Evolutionary conservation across 2,113 vertebrate species (phyloP).

Genomic region (Isurus oxyrinchus): DNA sequence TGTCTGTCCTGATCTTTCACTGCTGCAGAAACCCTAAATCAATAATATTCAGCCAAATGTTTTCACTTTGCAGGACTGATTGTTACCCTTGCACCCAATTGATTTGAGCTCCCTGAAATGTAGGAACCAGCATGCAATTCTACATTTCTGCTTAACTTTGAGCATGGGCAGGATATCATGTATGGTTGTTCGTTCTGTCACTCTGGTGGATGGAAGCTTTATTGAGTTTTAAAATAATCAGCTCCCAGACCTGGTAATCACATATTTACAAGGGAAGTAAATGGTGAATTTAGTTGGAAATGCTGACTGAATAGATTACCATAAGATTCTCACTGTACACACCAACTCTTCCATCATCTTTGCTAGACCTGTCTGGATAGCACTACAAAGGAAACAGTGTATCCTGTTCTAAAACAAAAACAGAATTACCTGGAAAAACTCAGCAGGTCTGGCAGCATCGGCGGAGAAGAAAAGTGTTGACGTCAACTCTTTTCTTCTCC

Average conservation of each 20-base stretch:
- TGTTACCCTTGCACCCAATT: background rate
- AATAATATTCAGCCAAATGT: background rate
- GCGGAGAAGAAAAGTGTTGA: too few relatives aligned
- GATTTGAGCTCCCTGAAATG: background rate
- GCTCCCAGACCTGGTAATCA: background rate
- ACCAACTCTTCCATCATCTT: background rate
- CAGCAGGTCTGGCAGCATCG: too few relatives aligned
- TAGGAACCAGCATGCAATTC: background rate
- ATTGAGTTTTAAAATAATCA: background rate
- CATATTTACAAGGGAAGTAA: background rate
- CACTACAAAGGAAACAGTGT: background rate
- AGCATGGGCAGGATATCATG: background rate
- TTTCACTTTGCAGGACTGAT: background rate
- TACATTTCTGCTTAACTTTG: background rate
- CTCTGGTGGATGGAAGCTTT: background rate
- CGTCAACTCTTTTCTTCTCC: too few relatives aligned
- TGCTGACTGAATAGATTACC: background rate
- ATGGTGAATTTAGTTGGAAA: background rate
- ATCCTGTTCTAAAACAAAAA: background rate
- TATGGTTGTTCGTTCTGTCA: background rate
- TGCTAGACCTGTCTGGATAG: background rate
- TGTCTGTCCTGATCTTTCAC: background rate
- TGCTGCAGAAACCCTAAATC: background rate
- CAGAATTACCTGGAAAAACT: too few relatives aligned
- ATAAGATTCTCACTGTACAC: background rate